A percentile compares a stretch with the other conserved stretches of the same genome.
Conservation (phyloP, 30 jellyfish, hydroid and myxozoan species). For the Haliclystus octoradiatus region DNA sequence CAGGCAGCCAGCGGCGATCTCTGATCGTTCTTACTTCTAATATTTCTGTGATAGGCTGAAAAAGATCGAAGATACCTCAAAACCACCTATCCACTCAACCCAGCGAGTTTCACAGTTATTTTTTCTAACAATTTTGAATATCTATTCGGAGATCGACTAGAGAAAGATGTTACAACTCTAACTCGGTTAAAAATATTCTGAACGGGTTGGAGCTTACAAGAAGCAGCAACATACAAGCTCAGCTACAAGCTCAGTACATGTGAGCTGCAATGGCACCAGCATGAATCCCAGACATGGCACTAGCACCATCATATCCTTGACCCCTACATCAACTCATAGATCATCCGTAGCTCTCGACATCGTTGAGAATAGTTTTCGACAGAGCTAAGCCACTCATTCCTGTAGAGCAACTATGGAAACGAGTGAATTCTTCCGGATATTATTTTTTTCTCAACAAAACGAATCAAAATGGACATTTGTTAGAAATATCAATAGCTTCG, state of each 20-base stretch:
- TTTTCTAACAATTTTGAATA: background rate
- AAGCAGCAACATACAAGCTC: conserved; percentile 32
- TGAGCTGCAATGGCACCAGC: conserved; percentile 42
- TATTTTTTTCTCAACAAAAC: conserved; percentile 7
- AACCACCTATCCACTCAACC: conserved; percentile 31
- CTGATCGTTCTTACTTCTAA: conserved; percentile 5
- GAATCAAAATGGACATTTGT: conserved; percentile 40
- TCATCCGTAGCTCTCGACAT: background rate
- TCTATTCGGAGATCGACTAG: background rate
- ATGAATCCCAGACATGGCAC: conserved; percentile 30
- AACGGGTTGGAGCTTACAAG: conserved; percentile 11
- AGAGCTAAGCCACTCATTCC: conserved; percentile 29
- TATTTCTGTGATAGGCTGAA: conserved; percentile 2
- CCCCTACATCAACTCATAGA: conserved; percentile 23
- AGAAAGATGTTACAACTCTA: conserved; percentile 8
- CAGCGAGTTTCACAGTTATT: conserved; percentile 29
- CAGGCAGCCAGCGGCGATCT: conserved; percentile 15
- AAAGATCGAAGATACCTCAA: conserved; percentile 7
- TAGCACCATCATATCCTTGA: conserved; percentile 48
- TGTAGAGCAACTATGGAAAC: conserved; percentile 9
- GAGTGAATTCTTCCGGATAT: conserved; percentile 8
- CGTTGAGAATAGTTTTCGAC: conserved; percentile 1
- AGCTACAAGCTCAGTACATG: conserved; percentile 27
- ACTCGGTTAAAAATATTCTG: conserved; percentile 7
- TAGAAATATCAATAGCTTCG: conserved; percentile 26